Percentiles rank a stretch among this genome's conserved stretches.
Evolutionary conservation across 2,797 vertebrate species (phyloP).

Genomic region (Eupleurogrammus muticus): DNA sequence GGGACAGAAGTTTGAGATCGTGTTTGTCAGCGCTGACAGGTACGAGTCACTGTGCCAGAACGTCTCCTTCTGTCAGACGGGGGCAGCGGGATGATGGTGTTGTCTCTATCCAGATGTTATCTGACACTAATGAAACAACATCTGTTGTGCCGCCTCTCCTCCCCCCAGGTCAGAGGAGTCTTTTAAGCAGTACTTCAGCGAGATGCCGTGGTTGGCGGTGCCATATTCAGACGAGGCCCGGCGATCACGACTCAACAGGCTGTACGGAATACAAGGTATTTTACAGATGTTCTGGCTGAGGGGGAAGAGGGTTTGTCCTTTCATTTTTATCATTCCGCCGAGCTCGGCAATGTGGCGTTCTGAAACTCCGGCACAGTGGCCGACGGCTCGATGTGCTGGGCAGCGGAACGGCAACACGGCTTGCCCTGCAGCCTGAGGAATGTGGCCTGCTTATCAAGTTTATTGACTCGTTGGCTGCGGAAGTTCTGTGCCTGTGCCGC

Average conservation of each 20-base stretch:
- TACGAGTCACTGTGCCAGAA: slow-evolving; percentile 59
- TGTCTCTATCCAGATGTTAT: background rate
- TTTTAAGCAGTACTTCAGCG: slow-evolving; percentile 98
- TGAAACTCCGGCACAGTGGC: slow-evolving; percentile 41
- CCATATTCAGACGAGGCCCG: slow-evolving; percentile 94
- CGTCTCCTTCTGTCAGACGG: background rate
- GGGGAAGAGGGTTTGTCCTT: background rate
- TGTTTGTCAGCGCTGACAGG: slow-evolving; percentile 98
- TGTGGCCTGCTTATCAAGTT: slow-evolving; percentile 71
- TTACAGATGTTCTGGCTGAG: slow-evolving; percentile 1
- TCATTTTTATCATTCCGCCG: background rate
- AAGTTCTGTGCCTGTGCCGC: slow-evolving; percentile 33
- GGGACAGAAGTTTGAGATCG: slow-evolving; percentile 97
- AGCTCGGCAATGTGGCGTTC: slow-evolving; percentile 24
- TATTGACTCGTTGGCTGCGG: slow-evolving; percentile 47
- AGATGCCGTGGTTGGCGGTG: slow-evolving; percentile 98
- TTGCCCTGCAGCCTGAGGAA: slow-evolving; percentile 66
- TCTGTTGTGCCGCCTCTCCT: slow-evolving; percentile 1
- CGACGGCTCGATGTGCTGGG: slow-evolving; percentile 29
- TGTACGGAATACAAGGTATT: slow-evolving; percentile 98
- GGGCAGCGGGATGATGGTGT: background rate
- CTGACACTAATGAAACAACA: background rate
- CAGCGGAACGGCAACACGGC: slow-evolving; percentile 35
- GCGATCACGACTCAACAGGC: slow-evolving; percentile 94
- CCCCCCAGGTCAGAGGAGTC: slow-evolving; percentile 94